Evolutionary conservation across 2,888 invertebrate genomes (phyloP), one percentile per base, ranked within the genome.

Genomic region (Acleris holmiana): DNA sequence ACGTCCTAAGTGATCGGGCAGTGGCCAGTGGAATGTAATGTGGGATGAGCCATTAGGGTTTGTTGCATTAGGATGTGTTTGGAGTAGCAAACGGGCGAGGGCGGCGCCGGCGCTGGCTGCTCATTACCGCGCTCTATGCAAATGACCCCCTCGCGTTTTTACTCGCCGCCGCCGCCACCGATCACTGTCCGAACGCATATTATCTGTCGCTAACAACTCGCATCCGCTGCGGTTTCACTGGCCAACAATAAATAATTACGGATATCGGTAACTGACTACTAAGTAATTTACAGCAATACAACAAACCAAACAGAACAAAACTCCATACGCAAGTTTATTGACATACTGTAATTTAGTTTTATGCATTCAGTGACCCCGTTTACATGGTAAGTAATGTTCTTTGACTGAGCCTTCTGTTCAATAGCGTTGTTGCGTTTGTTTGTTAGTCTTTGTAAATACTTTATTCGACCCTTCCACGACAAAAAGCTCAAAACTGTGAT

Each of bases 181-280:
- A 86, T 85, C 85, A 82, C 84, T 86, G 86, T 85, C 84, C 77
- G 73, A 82, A 80, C 80, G 79, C 83, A 85, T 84, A 89, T 89
- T 89, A 85, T 84, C 82, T 83, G 86, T 87, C 86, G 83, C 88
- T 88, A 91, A 90, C 86, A 79, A 83, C 91, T 88, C 78, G 79
- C 86, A 90, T 91, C 91, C 91, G 91, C 85, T 82, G 84, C 82
- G 82, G 85, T 82, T 84, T 80, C 79, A 76, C 82, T 75, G 72
- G 66, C 81, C 82, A 86, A 89, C 88, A 88, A 88, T 88, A 85
- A 89, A 91, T 91, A 88, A 91, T 90, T 89, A 89, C 84, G 74
- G 81, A 85, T 86, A 88, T 86, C 82, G 86, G 85, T 86, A 86
- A 83, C 83, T 77, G 78, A 78, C 81, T 76, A 78, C 71, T 70